Percentiles rank a stretch among this genome's conserved stretches.
Conservation (phyloP, 2,888 invertebrate species). For the Cheilosia vernalis region DNA sequence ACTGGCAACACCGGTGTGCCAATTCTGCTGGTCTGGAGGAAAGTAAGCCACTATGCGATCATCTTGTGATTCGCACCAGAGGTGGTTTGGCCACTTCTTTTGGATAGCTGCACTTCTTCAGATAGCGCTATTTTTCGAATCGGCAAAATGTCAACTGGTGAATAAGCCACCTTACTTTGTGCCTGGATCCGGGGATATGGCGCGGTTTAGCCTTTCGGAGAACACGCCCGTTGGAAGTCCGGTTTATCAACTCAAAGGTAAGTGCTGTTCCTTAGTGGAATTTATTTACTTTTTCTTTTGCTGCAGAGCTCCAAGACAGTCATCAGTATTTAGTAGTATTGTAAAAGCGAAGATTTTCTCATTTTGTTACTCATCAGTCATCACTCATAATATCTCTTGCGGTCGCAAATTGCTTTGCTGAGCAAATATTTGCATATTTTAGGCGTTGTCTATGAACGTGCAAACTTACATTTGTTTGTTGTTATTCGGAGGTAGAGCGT, state of each 20-base stretch:
- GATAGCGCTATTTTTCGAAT: slow-evolving; percentile 78
- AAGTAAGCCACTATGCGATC: slow-evolving; percentile 72
- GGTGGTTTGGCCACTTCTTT: slow-evolving; percentile 68
- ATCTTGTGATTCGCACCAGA: slow-evolving; percentile 49
- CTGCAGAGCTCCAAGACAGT: neutral
- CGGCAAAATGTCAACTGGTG: slow-evolving; percentile 84
- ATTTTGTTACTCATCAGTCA: slow-evolving; percentile 21
- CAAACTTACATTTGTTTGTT: slow-evolving; percentile 23
- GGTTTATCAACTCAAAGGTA: slow-evolving; percentile 90
- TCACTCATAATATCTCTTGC: neutral
- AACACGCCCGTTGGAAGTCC: slow-evolving; percentile 90
- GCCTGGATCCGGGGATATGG: slow-evolving; percentile 90
- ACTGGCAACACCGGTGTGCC: slow-evolving; percentile 70
- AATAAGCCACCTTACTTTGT: slow-evolving; percentile 91
- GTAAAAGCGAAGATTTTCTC: slow-evolving; percentile 42
- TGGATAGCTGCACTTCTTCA: slow-evolving; percentile 80
- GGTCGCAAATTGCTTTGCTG: slow-evolving; percentile 4
- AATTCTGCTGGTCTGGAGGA: slow-evolving; percentile 45
- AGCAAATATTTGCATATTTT: slow-evolving; percentile 14
- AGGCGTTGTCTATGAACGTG: slow-evolving; percentile 39
- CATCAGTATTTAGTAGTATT: slow-evolving; percentile 1
- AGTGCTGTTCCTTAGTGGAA: slow-evolving; percentile 70
- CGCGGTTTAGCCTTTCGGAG: slow-evolving; percentile 89
- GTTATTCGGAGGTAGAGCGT: slow-evolving; percentile 3
- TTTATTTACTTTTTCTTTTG: slow-evolving; percentile 13